Base-by-base conservation (phyloP, 2,113 vertebrate genomes). In the Hippolais icterina region DNA sequence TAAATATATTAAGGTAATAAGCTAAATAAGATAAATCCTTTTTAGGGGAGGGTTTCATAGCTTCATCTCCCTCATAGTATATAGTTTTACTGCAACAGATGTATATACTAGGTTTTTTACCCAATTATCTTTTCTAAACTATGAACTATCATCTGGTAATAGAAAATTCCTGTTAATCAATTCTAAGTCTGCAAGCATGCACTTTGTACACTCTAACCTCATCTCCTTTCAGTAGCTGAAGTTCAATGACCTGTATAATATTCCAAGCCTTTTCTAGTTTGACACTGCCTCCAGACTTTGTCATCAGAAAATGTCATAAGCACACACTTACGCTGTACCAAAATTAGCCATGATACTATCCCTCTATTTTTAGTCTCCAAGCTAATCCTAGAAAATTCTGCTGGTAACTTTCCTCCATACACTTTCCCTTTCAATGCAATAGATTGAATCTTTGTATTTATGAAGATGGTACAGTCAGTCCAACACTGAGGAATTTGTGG, bases 221-320 rank as follows among this genome's bases (percentile, higher is more conserved):
- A 61, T 60, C 57, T 56, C 15, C 52, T 83, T 94, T 31, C 91
- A 70, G 86, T 90, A 70, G 90, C 59, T 90, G 79, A 83, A 84
- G 93, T 95, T 96, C 89, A 96, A 2, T 89, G 89, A 96, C 95
- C 91, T 52, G 49, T 76, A 49, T 46, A 83, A 81, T 81, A 92
- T 80, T 89, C 72, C 49, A 81, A 31, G 33, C 87, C 56, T 89
- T 89, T 94, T 95, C 89, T 61, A 76, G 89, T 87, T 94, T 79
- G 87, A 72, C 49, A 57, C 57, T 87, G 69, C 91, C 74, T 92
- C 81, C 83, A 87, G 77, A 95, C 74, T 97, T 87, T 68, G 83
- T 96, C 81, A 96, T 94, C 93, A 91, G 89, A 94, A 95, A 96
- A 95, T 96, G 93, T 95, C 95, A 90, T 94, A 83, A 90, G 94